phyloP scores from a whole-genome alignment of 2,888 invertebrate species.

The Odontomyia ornata region DNA sequence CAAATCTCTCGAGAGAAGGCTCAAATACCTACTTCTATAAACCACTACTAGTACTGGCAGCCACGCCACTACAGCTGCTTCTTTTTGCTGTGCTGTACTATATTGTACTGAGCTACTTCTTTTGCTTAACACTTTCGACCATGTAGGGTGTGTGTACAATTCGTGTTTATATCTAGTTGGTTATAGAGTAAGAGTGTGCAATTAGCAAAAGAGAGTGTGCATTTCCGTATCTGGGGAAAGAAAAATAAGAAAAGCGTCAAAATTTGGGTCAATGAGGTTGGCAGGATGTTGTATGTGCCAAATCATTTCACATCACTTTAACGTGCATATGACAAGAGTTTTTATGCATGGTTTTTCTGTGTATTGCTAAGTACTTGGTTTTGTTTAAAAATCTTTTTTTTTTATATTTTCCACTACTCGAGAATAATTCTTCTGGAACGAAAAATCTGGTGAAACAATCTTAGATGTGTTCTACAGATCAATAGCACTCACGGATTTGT shows the following conservation, averaged over 20 bases:
- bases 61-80: not conserved
- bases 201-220: slow-evolving; percentile 27
- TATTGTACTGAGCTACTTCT: too few species aligned
- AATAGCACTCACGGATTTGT: too few species aligned
- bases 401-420: too few species aligned
- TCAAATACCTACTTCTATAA: not conserved
- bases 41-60: too few species aligned
- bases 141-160: not conserved
- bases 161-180: not conserved
- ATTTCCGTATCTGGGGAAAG: slow-evolving; percentile 6
- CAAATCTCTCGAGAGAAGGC: not conserved
- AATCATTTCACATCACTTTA: not conserved
- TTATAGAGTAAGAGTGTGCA: slow-evolving; percentile 27
- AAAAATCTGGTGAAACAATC: too few species aligned
- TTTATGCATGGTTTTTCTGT: not conserved
- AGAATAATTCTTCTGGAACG: too few species aligned
- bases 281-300: slow-evolving; percentile 12
- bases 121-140: not conserved
- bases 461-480: too few species aligned
- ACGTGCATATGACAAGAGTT: not conserved
- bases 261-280: slow-evolving; percentile 40
- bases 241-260: not conserved
- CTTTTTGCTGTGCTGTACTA: not conserved
- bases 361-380: too few species aligned
- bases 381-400: too few species aligned